Conservation (phyloP, 2,113 vertebrate genomes). For the Sander vitreus region DNA sequence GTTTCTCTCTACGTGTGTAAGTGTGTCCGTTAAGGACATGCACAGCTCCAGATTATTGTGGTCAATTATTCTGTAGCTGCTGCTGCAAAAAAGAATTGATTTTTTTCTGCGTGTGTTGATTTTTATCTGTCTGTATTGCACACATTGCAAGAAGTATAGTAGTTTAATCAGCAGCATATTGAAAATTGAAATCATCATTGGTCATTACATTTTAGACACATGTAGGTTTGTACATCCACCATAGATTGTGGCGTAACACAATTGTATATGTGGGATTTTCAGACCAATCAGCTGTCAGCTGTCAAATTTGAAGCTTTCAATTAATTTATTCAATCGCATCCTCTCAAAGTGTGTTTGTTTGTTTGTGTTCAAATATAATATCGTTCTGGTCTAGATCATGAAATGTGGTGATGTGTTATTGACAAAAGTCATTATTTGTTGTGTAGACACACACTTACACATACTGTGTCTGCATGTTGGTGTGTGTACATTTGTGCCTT, state of each 20-base stretch:
- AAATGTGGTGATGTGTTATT: constrained; percentile 71
- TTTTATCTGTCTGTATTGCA: constrained; percentile 42
- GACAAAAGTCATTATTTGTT: constrained; percentile 31
- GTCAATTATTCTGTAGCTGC: constrained; percentile 48
- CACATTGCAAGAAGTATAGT: constrained; percentile 11
- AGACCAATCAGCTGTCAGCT: constrained; percentile 39
- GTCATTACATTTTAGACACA: constrained; percentile 20
- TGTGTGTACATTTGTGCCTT: background rate
- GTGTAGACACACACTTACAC: background rate
- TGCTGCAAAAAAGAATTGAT: constrained; percentile 44
- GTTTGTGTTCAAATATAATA: constrained; percentile 16
- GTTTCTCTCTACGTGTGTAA: background rate
- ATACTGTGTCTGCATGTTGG: background rate
- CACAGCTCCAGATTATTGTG: constrained; percentile 42
- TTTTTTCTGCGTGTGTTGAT: constrained; percentile 36
- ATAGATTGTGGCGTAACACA: constrained; percentile 18
- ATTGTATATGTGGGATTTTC: constrained; percentile 16
- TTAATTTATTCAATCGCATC: constrained; percentile 40
- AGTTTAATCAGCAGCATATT: constrained; percentile 26
- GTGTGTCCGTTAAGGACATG: constrained; percentile 11
- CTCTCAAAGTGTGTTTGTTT: constrained; percentile 1
- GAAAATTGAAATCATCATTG: constrained; percentile 39
- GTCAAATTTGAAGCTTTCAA: constrained; percentile 46
- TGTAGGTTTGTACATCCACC: background rate
- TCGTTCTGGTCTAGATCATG: constrained; percentile 61